Conservation (phyloP, 2,888 invertebrate genomes). For the Parthenolecanium corni region DNA sequence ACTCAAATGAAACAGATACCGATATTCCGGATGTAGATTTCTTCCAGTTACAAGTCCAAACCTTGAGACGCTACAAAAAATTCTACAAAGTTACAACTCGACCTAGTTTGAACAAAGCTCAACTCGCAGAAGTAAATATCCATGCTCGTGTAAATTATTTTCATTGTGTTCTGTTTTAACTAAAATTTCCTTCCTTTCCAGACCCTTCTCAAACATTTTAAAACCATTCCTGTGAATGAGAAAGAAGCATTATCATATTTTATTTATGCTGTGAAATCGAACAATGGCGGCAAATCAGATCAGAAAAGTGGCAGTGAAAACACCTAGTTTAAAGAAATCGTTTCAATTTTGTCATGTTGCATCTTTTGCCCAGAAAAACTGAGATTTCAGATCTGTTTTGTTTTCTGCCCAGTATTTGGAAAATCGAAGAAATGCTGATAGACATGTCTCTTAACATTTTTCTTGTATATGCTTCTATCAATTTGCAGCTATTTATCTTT, state of each 20-base stretch:
- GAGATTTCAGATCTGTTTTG: too few relatives aligned
- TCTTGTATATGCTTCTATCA: too few relatives aligned
- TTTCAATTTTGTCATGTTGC: too few relatives aligned
- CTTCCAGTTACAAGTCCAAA: constrained; percentile 84
- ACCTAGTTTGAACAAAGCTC: constrained; percentile 87
- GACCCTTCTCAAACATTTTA: constrained; percentile 90
- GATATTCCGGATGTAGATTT: constrained; percentile 88
- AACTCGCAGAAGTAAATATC: constrained; percentile 79
- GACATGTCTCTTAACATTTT: too few relatives aligned
- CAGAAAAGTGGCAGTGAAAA: constrained; percentile 51
- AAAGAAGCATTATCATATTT: constrained; percentile 91
- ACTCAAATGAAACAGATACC: constrained; percentile 74
- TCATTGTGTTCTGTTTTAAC: too few relatives aligned
- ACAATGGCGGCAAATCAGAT: constrained; percentile 75
- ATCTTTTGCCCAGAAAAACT: too few relatives aligned
- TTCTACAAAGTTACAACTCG: constrained; percentile 84
- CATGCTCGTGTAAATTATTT: not conserved
- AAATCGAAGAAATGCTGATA: too few relatives aligned
- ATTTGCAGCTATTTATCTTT: too few relatives aligned
- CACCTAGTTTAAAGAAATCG: too few relatives aligned
- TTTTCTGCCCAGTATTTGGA: too few relatives aligned
- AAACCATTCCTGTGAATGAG: constrained; percentile 84
- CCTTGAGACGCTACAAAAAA: constrained; percentile 83
- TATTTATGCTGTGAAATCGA: constrained; percentile 90
- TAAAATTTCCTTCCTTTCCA: constrained; percentile 39